Conservation (phyloP, 2,797 vertebrate genomes). For the Coreius guichenoti region DNA sequence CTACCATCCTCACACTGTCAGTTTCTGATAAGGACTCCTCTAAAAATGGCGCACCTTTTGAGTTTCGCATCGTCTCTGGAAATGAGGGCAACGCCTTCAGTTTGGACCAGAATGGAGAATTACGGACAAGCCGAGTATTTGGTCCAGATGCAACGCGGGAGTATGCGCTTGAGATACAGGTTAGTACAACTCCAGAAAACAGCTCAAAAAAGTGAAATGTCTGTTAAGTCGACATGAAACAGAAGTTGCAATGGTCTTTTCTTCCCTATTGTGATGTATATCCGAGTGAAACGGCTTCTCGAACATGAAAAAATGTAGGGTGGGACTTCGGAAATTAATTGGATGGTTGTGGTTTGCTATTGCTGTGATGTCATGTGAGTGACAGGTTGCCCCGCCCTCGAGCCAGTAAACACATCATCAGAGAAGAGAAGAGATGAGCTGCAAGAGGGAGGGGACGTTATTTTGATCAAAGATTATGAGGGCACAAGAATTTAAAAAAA, state of each 20-base stretch:
- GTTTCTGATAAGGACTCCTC: constrained; percentile 91
- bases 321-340: not conserved
- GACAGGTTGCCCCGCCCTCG: not conserved
- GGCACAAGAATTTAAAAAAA: not conserved
- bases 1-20: constrained; percentile 84
- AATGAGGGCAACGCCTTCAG: constrained; percentile 85
- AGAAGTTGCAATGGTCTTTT: not conserved
- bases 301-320: not conserved
- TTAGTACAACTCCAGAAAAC: constrained; percentile 61
- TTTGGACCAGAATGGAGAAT: constrained; percentile 84
- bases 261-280: not conserved
- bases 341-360: not conserved
- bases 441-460: not conserved
- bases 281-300: not conserved
- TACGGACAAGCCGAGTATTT: constrained; percentile 76
- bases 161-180: constrained; percentile 90
- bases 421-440: not conserved
- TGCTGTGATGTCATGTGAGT: not conserved
- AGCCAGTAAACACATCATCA: not conserved
- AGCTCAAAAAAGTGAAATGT: not conserved
- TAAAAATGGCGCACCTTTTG: constrained; percentile 91
- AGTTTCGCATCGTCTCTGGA: constrained; percentile 86
- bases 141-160: constrained; percentile 83
- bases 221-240: not conserved
- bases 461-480: not conserved